phyloP scores from a whole-genome alignment of 1,140 invertebrate species.

The Apis dorsata region DNA sequence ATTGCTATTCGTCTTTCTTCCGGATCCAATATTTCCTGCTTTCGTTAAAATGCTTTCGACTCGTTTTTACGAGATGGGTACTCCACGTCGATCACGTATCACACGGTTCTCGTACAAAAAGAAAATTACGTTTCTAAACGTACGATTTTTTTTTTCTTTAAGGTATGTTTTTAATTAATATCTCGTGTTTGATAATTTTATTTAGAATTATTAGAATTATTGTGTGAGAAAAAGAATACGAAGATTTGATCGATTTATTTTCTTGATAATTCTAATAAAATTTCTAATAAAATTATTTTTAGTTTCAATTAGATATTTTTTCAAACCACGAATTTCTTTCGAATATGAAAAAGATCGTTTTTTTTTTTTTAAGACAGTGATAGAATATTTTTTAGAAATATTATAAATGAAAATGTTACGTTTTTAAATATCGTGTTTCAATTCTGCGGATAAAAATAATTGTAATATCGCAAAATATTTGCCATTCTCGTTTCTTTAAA shows the following conservation, averaged over 20 bases:
- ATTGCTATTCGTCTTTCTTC: constrained; percentile 17
- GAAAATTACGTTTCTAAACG: no score
- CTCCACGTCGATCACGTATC: background rate
- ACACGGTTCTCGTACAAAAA: no score
- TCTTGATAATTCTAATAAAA: no score
- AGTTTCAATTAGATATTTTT: no score
- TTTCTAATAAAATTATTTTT: no score
- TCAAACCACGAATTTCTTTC: background rate
- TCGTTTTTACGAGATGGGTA: constrained; percentile 1
- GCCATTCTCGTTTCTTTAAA: background rate
- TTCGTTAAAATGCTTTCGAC: background rate
- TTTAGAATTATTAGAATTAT: no score
- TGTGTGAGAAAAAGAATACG: no score
- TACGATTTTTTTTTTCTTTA: no score
- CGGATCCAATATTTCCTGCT: constrained; percentile 18
- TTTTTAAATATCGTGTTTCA: background rate
- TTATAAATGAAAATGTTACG: background rate
- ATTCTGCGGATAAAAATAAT: background rate
- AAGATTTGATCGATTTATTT: no score
- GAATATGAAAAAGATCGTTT: background rate
- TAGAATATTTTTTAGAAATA: background rate
- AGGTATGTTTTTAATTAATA: no score
- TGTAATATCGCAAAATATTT: background rate
- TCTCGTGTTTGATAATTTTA: no score
- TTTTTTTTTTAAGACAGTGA: background rate